Base-by-base conservation (phyloP, 2,113 vertebrate species). In the Pterocles orientalis region DNA sequence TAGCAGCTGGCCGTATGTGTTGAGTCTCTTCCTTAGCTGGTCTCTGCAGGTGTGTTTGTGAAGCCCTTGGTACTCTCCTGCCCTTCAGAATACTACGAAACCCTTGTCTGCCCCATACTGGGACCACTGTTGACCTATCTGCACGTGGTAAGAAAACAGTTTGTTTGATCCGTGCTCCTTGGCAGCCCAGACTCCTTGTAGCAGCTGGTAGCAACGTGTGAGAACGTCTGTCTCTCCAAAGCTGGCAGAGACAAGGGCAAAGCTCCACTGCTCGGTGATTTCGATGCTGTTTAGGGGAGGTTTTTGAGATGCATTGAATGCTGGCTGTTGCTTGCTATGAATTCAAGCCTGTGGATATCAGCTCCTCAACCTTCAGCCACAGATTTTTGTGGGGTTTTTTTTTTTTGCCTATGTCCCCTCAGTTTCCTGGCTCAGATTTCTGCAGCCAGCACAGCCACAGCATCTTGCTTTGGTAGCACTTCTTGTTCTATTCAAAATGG, bases 61-160 rank as follows among this genome's bases (percentile, higher is more conserved):
- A 99, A 98, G 97, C 99, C 99, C 70, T 92, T 99, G 97, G 98
- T 99, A 83, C 96, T 98, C 29, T 99, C 98, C 34, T 99, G 99
- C 94, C 99, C 99, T 71, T 97, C 97, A 20, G 98, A 99, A 95
- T 98, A 99, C 96, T 98, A 99, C 1, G 98, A 99, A 90, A 97
- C 97, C 92, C 97, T 99, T 15, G 97, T 99, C 68, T 99, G 98
- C 90, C 99, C 99, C 71, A 98, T 99, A 96, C 98, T 99, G 84
- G 98, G 98, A 78, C 99, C 99, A 65, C 97, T 99, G 71, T 99
- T 99, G n/a, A 97, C 98, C 84, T 99, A 99, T 97, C 98, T 99
- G 94, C 98, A 99, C 66, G 97, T 99, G 99, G 99, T 99, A 97
- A 98, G 97, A 79, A 57, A 78, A 78, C 21, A 34, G 6, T 33